Evolutionary conservation across 2,888 invertebrate genomes (phyloP), one percentile per base, ranked within the genome.

Genomic region (Lasioglossum pauxillum): DNA sequence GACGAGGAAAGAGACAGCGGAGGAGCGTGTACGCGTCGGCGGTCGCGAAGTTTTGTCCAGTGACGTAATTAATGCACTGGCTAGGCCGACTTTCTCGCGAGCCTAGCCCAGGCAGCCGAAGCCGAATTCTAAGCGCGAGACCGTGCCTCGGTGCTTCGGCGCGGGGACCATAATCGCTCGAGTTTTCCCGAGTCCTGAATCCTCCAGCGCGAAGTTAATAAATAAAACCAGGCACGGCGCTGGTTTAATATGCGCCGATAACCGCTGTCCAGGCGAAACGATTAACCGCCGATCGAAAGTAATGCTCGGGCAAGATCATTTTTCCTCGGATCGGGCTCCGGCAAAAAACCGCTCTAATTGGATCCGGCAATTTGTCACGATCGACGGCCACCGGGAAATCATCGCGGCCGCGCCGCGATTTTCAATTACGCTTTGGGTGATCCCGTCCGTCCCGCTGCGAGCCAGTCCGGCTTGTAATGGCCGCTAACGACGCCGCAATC

Each of bases 31-130:
- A 44, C 71, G 49, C 82, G 82, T 80, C 83, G 83, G 79, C 75
- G 84, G 80, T 77, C 81, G 84, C 75, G 88, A 49, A 80, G 82
- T 89, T 88, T 89, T 84, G 86, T 87, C 83, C 83, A 80, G 79
- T 89, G 88, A 88, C 84, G 88, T 85, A 89, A 88, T 88, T 87
- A 88, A 85, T 81, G 87, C 87, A 85, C 86, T 75, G 84, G 49
- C 84, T 86, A 77, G 85, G 73, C 82, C 71, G 75, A 85, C 88
- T 88, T 88, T 88, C 88, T 85, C 82, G 80, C 83, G 87, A 83
- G 82, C 60, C 60, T 60, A 60, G 31, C 77, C 53, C 53, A 53
- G 53, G 8, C 77, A 74, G 83, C 35, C 69, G 38, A 38, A 84
- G 77, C 67, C 19, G 46, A 44, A n/a, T 78, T 35, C 38, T 69